These are phyloP conservation scores for Phengaris arion DNA, from an alignment of 2,888 invertebrate genomes.

Conservation along the genomic window DNA sequence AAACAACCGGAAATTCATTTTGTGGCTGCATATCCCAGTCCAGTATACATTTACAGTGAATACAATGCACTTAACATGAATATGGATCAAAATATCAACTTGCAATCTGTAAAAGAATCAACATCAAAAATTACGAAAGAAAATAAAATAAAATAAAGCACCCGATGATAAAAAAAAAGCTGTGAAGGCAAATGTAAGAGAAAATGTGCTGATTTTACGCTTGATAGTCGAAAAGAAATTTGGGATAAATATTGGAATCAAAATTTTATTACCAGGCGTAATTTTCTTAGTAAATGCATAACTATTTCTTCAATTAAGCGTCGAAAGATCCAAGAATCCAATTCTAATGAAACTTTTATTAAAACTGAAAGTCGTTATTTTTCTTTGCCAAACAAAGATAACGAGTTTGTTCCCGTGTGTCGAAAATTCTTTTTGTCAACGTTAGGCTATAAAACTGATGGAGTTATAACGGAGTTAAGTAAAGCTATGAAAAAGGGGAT, in stretches of 20 bases:
- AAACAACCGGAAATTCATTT: constrained; percentile 28
- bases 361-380: constrained; percentile 4
- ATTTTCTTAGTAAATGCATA: constrained; percentile 15
- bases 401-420: constrained; percentile 16
- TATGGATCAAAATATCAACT: neutral
- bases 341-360: neutral
- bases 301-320: constrained; percentile 4
- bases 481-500: constrained; percentile 33
- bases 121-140: constrained; percentile 26
- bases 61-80: constrained; percentile 10
- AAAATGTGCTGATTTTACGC: constrained; percentile 31
- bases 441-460: constrained; percentile 34
- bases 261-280: constrained; percentile 21
- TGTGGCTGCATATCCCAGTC: constrained; percentile 31
- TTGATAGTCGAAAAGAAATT: constrained; percentile 19
- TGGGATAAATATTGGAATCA: constrained; percentile 18
- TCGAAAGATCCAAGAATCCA: neutral
- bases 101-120: constrained; percentile 1
- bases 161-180: constrained; percentile 33
- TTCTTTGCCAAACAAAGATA: constrained; percentile 1
- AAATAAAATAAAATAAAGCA: constrained; percentile 33
- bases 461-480: constrained; percentile 28
- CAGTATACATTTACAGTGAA: constrained; percentile 30
- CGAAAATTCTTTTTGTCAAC: constrained; percentile 33
- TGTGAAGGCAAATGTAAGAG: constrained; percentile 35